Conservation (phyloP, 2,797 vertebrate genomes). For the Acrossocheilus wenchowensis region DNA sequence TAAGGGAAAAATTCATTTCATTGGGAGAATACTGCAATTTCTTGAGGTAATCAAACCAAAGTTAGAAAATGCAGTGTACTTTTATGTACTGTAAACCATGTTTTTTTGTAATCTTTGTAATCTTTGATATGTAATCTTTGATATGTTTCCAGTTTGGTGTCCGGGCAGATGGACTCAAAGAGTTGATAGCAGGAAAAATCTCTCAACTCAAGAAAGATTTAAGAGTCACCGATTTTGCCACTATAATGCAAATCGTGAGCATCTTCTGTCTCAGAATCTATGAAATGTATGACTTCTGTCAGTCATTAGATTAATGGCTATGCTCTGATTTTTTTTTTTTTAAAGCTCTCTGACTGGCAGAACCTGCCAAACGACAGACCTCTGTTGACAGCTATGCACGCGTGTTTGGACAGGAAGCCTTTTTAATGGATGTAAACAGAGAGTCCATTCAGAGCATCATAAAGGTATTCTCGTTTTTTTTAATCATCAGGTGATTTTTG, state of each 20-base stretch:
- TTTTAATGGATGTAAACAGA: slow-evolving; percentile 76
- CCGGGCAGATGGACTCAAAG: slow-evolving; percentile 78
- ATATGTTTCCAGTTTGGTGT: slow-evolving; percentile 76
- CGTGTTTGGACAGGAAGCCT: slow-evolving; percentile 81
- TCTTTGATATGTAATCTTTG: not conserved
- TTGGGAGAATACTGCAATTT: slow-evolving; percentile 79
- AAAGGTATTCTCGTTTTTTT: slow-evolving; percentile 70
- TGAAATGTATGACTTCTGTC: not conserved
- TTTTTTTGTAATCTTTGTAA: not conserved
- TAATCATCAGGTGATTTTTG: not conserved
- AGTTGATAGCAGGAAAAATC: slow-evolving; percentile 68
- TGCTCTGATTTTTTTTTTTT: slow-evolving; percentile 33
- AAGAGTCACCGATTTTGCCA: slow-evolving; percentile 70
- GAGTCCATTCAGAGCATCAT: slow-evolving; percentile 70
- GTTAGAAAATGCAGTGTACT: not conserved
- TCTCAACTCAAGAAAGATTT: slow-evolving; percentile 75
- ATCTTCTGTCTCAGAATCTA: not conserved
- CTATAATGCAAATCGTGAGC: slow-evolving; percentile 80
- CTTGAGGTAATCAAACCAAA: slow-evolving; percentile 79
- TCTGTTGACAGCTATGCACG: slow-evolving; percentile 77
- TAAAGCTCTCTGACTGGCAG: slow-evolving; percentile 82
- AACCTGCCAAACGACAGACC: slow-evolving; percentile 73
- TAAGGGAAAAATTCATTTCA: slow-evolving; percentile 74
- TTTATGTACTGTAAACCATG: not conserved
- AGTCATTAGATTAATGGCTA: not conserved